Evolutionary conservation across 2,113 vertebrate species (phyloP).

Genomic region (Hassar affinis): DNA sequence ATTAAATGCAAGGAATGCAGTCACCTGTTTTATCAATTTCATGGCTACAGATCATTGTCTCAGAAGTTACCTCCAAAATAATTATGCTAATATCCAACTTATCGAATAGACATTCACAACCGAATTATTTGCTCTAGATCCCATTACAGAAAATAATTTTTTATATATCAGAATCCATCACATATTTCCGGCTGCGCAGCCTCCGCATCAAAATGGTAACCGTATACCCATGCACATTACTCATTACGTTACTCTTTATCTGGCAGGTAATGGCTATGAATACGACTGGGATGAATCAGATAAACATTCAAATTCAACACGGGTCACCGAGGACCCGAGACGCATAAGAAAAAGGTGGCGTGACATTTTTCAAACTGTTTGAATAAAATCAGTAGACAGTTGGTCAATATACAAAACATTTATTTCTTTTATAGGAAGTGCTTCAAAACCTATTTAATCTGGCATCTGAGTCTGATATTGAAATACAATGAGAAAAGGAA

Average conservation of each 20-base stretch:
- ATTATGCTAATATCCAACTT: neutral
- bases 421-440: conserved; percentile 67
- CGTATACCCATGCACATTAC: neutral
- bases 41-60: neutral
- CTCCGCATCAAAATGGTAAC: neutral
- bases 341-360: neutral
- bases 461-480: conserved; percentile 46
- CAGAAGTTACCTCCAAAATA: neutral
- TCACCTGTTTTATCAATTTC: neutral
- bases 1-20: neutral
- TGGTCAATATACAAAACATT: conserved; percentile 72
- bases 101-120: neutral
- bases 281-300: neutral
- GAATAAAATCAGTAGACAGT: conserved; percentile 46
- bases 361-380: neutral
- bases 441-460: conserved; percentile 60
- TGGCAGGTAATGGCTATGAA: neutral
- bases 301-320: neutral
- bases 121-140: neutral
- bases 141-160: neutral
- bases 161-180: neutral
- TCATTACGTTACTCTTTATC: neutral
- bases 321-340: neutral
- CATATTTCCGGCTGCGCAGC: neutral
- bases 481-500: conserved; percentile 73